Percentiles rank a stretch among this genome's conserved stretches.
Conservation (phyloP, 2,797 vertebrate genomes). For the Corythornis leucogaster region DNA sequence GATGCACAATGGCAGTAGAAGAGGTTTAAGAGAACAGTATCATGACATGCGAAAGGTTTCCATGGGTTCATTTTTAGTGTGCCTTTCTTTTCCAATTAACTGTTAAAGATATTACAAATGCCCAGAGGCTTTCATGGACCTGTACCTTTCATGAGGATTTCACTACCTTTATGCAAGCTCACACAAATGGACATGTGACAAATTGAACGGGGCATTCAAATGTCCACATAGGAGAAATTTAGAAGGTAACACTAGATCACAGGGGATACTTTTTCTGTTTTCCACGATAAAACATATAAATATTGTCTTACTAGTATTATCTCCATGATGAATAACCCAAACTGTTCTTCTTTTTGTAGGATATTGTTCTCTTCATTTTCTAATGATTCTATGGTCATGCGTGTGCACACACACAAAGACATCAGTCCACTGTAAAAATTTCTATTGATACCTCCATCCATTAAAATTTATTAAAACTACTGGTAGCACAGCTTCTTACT, state of each 20-base stretch:
- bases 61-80: neutral
- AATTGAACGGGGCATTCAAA: neutral
- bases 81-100: neutral
- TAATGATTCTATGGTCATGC: neutral
- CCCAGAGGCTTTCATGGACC: neutral
- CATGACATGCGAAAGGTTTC: neutral
- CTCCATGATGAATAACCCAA: neutral
- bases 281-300: neutral
- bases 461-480: neutral
- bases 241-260: neutral
- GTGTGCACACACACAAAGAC: neutral
- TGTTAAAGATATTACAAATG: neutral
- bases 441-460: neutral
- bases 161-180: neutral
- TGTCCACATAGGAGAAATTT: neutral
- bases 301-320: neutral
- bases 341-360: neutral
- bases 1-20: neutral
- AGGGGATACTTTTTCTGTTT: neutral
- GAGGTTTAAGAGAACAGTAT: neutral
- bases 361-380: neutral
- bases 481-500: neutral
- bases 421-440: neutral
- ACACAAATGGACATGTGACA: neutral
- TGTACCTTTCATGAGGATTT: neutral